Evolutionary conservation across 2,113 vertebrate genomes (phyloP).

Genomic region (Ceyx margarethae): DNA sequence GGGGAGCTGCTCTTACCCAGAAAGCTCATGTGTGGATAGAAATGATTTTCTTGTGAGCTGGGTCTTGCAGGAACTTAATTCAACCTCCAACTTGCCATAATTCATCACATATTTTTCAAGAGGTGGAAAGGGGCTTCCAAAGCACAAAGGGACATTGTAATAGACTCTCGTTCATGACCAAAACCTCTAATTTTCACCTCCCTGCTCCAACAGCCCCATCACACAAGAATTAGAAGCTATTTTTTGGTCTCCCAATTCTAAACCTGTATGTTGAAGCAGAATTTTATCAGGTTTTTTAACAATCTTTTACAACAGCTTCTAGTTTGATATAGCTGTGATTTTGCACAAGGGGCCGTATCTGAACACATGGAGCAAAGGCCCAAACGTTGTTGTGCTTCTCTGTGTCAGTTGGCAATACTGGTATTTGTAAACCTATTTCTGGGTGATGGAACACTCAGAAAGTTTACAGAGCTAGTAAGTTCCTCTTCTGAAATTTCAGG

Average conservation of each 20-base stretch:
- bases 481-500: neutral
- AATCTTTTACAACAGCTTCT: neutral
- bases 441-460: neutral
- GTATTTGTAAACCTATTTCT: neutral
- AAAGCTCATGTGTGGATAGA: neutral
- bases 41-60: neutral
- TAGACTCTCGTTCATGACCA: neutral
- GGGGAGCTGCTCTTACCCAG: neutral
- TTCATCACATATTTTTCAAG: neutral
- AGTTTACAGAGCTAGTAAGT: neutral
- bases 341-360: neutral
- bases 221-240: neutral
- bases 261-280: neutral
- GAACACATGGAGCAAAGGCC: neutral
- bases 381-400: neutral
- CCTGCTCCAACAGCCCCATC: neutral
- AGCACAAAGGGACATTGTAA: neutral
- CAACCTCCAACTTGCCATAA: neutral
- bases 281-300: neutral
- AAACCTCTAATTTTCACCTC: neutral
- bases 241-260: neutral
- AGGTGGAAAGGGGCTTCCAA: neutral
- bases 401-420: neutral
- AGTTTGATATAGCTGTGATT: neutral
- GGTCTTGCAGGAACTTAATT: neutral